A percentile compares a stretch with the other conserved stretches of the same genome.
Conservation (phyloP, 2,797 vertebrate species). For the Gallinago nigripennis region DNA sequence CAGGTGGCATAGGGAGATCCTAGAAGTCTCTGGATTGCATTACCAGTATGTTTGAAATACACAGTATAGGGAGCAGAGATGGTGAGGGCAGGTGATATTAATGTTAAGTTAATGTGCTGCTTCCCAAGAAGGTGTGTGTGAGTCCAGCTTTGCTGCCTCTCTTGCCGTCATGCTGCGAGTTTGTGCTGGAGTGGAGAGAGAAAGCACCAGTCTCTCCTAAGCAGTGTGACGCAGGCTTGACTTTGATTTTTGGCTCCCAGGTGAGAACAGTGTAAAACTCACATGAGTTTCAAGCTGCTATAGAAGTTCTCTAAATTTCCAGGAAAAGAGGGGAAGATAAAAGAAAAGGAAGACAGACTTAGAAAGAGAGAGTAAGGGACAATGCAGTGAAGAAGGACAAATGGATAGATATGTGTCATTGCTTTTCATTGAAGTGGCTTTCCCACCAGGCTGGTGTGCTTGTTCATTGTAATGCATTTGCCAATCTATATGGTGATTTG, state of each 20-base stretch:
- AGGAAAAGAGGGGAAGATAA: background rate
- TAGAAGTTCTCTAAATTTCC: background rate
- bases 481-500: constrained; percentile 7
- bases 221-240: background rate
- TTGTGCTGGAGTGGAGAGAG: background rate
- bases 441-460: background rate
- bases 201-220: background rate
- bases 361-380: background rate
- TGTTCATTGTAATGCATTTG: background rate
- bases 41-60: background rate
- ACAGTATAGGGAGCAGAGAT: accelerated
- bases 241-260: background rate
- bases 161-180: background rate
- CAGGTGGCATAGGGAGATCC: no score
- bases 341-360: background rate
- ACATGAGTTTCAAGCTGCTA: background rate
- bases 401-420: background rate
- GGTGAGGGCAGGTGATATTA: background rate
- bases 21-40: background rate
- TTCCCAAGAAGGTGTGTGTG: background rate
- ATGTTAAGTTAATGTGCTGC: background rate
- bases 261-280: background rate
- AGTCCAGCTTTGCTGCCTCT: background rate
- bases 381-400: background rate
- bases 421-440: background rate